Percentiles rank a stretch among this genome's conserved stretches.
Evolutionary conservation across 2,888 invertebrate species (phyloP).

Genomic region (Catocala sponsa): DNA sequence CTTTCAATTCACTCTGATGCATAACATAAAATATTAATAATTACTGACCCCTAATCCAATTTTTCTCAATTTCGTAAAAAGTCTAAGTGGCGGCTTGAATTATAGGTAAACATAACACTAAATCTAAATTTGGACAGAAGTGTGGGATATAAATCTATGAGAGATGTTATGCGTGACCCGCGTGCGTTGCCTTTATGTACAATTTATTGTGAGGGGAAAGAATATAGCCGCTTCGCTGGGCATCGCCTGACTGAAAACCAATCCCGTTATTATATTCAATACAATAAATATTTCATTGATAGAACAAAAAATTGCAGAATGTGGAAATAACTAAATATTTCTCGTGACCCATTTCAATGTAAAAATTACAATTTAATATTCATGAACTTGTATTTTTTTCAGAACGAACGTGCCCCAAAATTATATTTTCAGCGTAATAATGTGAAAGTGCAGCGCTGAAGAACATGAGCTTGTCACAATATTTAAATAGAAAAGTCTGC

Average conservation of each 20-base stretch:
- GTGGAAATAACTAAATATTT: conserved; percentile 33
- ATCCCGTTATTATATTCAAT: conserved; percentile 60
- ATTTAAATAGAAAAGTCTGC: conserved; percentile 25
- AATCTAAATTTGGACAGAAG: conserved; percentile 87
- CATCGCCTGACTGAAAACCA: conserved; percentile 61
- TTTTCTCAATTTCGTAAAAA: conserved; percentile 64
- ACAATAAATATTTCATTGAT: conserved; percentile 53
- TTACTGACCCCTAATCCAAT: conserved; percentile 38
- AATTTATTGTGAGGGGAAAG: conserved; percentile 81
- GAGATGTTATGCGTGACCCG: conserved; percentile 86
- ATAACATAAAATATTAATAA: conserved; percentile 48
- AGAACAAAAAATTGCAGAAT: conserved; percentile 48
- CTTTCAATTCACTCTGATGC: conserved; percentile 29
- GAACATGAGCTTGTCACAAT: not conserved
- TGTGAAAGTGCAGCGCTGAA: conserved; percentile 10
- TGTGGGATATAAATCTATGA: conserved; percentile 85
- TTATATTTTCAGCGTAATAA: conserved; percentile 8
- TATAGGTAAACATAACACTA: conserved; percentile 82
- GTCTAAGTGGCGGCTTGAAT: conserved; percentile 61
- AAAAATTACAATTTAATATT: conserved; percentile 19
- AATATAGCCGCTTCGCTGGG: conserved; percentile 62
- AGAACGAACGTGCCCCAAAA: conserved; percentile 4
- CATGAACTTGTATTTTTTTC: conserved; percentile 18
- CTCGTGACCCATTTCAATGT: conserved; percentile 39
- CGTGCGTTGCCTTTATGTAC: conserved; percentile 78